Percentiles rank a stretch among this genome's conserved stretches.
Evolutionary conservation across 2,113 vertebrate species (phyloP).

Genomic region (Enhydra lutris): DNA sequence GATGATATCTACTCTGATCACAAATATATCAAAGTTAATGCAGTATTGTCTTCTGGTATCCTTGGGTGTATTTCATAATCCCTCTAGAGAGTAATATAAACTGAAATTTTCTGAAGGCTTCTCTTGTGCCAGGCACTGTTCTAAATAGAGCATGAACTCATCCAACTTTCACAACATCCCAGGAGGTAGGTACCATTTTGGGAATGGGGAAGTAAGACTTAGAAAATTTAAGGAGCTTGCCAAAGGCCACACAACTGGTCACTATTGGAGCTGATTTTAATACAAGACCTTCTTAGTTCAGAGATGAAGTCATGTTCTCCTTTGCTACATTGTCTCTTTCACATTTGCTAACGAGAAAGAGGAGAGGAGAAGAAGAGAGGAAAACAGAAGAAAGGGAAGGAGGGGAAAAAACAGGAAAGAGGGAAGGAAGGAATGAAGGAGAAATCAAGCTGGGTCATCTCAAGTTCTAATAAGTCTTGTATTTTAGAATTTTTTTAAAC

Average conservation of each 20-base stretch:
- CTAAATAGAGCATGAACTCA: background rate
- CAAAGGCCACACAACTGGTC: background rate
- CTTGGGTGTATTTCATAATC: background rate
- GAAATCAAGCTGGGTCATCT: background rate
- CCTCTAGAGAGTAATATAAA: background rate
- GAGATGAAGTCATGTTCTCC: background rate
- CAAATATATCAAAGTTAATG: background rate
- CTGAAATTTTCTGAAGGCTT: background rate
- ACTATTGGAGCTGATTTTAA: background rate
- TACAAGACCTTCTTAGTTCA: background rate
- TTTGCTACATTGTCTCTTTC: background rate
- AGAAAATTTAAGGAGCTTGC: background rate
- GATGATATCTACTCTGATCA: background rate
- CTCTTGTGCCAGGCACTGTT: background rate
- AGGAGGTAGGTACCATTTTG: background rate
- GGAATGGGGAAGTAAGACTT: background rate
- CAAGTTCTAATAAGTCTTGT: background rate
- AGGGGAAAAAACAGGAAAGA: accelerated
- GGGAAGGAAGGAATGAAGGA: background rate
- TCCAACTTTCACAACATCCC: background rate
- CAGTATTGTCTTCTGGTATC: background rate
- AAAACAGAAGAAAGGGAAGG: background rate
- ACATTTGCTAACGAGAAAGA: background rate
- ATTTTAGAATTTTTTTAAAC: background rate
- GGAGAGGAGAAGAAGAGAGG: background rate